phyloP scores from a whole-genome alignment of 2,113 vertebrate species.

The Rhinopomastus cyanomelas region DNA sequence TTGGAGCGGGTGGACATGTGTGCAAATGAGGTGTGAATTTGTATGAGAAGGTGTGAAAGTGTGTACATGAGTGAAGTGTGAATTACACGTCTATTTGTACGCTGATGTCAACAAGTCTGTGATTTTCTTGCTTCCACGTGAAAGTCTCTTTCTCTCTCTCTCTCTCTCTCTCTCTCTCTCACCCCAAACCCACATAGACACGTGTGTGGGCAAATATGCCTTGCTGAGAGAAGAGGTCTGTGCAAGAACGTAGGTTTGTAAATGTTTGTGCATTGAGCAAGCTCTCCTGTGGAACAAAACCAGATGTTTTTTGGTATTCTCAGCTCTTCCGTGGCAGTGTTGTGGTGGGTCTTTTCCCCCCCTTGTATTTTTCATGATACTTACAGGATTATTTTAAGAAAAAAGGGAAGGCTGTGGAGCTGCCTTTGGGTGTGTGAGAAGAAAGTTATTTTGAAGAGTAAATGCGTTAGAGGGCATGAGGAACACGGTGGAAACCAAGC shows the following conservation, averaged over 20 bases:
- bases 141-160: background rate
- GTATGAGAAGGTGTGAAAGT: constrained; percentile 67
- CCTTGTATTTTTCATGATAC: constrained; percentile 21
- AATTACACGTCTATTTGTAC: constrained; percentile 64
- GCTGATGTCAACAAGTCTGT: constrained; percentile 28
- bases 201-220: constrained; percentile 48
- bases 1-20: constrained; percentile 64
- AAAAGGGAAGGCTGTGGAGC: constrained; percentile 18
- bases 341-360: background rate
- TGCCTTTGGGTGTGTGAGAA: constrained; percentile 35
- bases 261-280: constrained; percentile 67
- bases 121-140: constrained; percentile 36
- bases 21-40: constrained; percentile 72
- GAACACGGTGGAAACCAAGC: background rate
- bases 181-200: constrained; percentile 4
- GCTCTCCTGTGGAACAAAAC: constrained; percentile 61
- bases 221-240: constrained; percentile 34
- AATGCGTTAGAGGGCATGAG: constrained; percentile 42
- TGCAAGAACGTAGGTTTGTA: constrained; percentile 57
- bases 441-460: constrained; percentile 55
- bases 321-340: constrained; percentile 2
- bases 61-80: constrained; percentile 62
- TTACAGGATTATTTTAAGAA: constrained; percentile 39
- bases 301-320: constrained; percentile 71
- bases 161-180: background rate